A percentile compares a stretch with the other conserved stretches of the same genome.
Conservation (phyloP, 2,797 vertebrate genomes). For the Clarias fuscus region DNA sequence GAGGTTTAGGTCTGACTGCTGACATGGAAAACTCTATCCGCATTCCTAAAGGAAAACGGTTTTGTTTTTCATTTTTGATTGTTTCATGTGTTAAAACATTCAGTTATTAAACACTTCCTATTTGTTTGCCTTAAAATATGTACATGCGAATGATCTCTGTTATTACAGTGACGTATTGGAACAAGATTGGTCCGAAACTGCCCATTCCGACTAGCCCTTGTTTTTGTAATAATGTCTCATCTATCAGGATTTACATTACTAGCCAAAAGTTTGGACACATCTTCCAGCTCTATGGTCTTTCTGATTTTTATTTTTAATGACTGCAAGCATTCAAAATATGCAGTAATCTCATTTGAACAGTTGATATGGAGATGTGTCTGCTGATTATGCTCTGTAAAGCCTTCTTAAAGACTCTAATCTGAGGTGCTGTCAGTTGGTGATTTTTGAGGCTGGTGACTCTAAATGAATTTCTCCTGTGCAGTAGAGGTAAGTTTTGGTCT, state of each 20-base stretch:
- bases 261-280: too few relatives aligned
- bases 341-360: too few relatives aligned
- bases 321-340: too few relatives aligned
- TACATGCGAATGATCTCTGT: background rate
- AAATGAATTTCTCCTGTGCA: too few relatives aligned
- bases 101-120: background rate
- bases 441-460: too few relatives aligned
- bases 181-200: background rate
- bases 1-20: background rate
- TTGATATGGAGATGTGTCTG: too few relatives aligned
- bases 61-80: background rate
- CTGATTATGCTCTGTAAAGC: too few relatives aligned
- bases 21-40: background rate
- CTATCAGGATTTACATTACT: background rate
- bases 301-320: too few relatives aligned
- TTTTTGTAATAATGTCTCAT: background rate
- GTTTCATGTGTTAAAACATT: background rate
- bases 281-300: too few relatives aligned
- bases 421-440: too few relatives aligned
- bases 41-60: background rate
- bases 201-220: background rate
- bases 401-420: too few relatives aligned
- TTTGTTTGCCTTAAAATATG: background rate
- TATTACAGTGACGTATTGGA: background rate
- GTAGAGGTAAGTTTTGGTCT: too few relatives aligned